Evolutionary conservation across 2,888 invertebrate species (phyloP), one percentile per base, ranked within the genome.

Genomic region (Aethes cnicana): DNA sequence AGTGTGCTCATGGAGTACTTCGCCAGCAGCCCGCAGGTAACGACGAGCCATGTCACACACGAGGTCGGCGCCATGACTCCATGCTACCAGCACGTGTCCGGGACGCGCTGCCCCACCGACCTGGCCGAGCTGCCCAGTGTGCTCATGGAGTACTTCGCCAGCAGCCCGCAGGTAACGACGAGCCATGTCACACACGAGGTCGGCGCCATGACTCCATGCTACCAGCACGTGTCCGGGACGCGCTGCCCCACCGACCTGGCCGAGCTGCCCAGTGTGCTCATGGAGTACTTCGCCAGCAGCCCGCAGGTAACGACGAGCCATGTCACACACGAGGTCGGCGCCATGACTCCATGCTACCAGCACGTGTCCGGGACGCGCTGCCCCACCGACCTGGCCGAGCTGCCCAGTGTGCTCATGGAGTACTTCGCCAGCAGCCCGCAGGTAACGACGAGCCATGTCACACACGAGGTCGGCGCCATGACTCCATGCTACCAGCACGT

Each of bases 81-180:
- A 98, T 99, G 93, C 55, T 97, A 98, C 85, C 99, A 99, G 83
- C 99, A 99, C 85, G 97, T 99, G 33, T 95, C 98, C 2, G 98
- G 99, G 54, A 99, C 99, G 0, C 91, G 99, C 49, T 99, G 98
- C 77, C 77, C 97, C 59, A 98, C 99, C 3, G 99, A 99, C 90
- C 96, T 99, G 74, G 99, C 99, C 1, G 99, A 99, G 91, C 96
- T 99, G 30, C 99, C 99, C 4, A 98, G 98, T n/a, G 95, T 98
- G 54, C 91, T 99, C 11, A 98, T 99, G 98, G 99, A 99, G 88
- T 97, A 97, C 83, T 99, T 99, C 91, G 96, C 97, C 6, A 92
- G 93, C 47, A 97, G 98, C 86, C 94, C 95, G 0, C 91, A 96
- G 62, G 95, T 94, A 64, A 63, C 14, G 28, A 26, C 6, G n/a